Conservation (phyloP, 2,888 invertebrate genomes). For the Parnassius apollo region DNA sequence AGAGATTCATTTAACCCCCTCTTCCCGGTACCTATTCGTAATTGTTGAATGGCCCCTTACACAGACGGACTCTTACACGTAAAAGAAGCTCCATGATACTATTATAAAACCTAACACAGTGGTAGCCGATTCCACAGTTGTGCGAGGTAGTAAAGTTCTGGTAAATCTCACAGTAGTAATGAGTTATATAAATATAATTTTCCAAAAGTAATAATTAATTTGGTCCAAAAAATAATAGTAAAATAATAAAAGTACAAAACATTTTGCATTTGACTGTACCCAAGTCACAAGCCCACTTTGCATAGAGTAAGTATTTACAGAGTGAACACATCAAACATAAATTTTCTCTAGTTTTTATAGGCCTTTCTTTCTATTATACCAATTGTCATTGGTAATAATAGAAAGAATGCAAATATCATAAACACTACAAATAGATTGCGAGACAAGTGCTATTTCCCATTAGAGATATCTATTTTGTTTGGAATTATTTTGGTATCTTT, state of each 20-base stretch:
- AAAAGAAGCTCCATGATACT: too few relatives aligned
- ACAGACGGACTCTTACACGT: too few relatives aligned
- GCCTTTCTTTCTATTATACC: too few relatives aligned
- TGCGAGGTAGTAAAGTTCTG: neutral
- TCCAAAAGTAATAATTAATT: too few relatives aligned
- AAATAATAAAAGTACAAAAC: neutral
- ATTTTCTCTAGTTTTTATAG: neutral
- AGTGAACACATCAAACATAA: neutral
- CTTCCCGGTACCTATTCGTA: too few relatives aligned
- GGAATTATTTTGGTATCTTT: too few relatives aligned
- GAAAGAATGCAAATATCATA: neutral
- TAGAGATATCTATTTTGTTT: neutral
- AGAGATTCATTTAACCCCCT: too few relatives aligned
- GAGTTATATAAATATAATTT: too few relatives aligned
- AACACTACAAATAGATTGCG: neutral
- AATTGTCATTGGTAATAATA: neutral
- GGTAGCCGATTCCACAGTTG: neutral
- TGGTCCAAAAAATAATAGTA: neutral
- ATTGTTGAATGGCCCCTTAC: too few relatives aligned
- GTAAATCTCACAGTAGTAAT: too few relatives aligned
- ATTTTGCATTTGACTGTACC: neutral
- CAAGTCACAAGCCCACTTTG: neutral
- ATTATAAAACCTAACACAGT: neutral
- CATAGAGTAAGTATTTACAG: conserved; percentile 2
- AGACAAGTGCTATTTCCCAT: neutral